These are phyloP conservation scores for Eunapius fragilis DNA, from an alignment of 37 sponge, comb jelly and placozoan species.

Conservation along the genomic window DNA sequence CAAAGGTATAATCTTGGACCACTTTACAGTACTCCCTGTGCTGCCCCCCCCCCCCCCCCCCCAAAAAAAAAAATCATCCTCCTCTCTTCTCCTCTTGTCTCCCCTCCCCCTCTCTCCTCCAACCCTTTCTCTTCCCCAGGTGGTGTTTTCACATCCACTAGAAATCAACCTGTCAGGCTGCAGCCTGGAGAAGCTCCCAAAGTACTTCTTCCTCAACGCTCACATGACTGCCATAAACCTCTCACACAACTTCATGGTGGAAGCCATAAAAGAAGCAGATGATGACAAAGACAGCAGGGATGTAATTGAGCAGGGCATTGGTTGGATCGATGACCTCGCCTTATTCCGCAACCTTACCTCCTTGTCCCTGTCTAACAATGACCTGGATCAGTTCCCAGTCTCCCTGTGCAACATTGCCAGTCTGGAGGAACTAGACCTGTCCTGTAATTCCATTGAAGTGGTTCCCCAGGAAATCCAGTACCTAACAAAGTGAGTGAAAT, in stretches of 20 bases:
- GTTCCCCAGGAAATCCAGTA: slow-evolving; percentile 62
- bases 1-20: slow-evolving; percentile 41
- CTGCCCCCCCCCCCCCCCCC: no score
- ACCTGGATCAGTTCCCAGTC: slow-evolving; percentile 73
- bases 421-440: slow-evolving; percentile 76
- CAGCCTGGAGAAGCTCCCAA: slow-evolving; percentile 77
- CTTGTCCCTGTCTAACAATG: slow-evolving; percentile 80
- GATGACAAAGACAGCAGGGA: not conserved
- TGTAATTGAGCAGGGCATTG: slow-evolving; percentile 6
- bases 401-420: slow-evolving; percentile 58
- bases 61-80: no score
- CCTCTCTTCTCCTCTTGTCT: not conserved
- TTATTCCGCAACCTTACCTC: slow-evolving; percentile 59
- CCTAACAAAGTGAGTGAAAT: slow-evolving; percentile 37
- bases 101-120: not conserved
- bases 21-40: not conserved
- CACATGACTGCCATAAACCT: slow-evolving; percentile 76
- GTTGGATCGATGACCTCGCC: slow-evolving; percentile 77
- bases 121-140: slow-evolving; percentile 25
- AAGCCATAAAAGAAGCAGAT: slow-evolving; percentile 1
- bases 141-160: slow-evolving; percentile 59
- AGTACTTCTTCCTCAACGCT: slow-evolving; percentile 77
- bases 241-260: slow-evolving; percentile 72
- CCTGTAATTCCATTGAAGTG: slow-evolving; percentile 53
- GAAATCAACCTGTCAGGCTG: slow-evolving; percentile 72